phyloP scores from a whole-genome alignment of 2,888 invertebrate species.

The Rhamphomyia laevipes region DNA sequence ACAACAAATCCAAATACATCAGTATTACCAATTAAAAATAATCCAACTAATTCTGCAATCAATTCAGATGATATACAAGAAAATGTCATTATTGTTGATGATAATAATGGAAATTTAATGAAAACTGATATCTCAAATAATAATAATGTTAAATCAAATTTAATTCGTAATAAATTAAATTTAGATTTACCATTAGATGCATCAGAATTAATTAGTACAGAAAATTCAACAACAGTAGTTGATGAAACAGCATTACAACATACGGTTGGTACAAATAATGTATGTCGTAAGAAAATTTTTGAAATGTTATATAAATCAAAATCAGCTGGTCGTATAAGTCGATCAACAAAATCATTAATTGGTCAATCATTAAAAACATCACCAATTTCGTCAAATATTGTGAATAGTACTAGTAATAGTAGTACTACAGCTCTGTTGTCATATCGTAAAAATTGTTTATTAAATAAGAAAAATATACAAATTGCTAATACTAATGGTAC shows the following conservation, averaged over 20 bases:
- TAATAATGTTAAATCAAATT: neutral
- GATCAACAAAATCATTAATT: no score
- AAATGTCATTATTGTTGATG: neutral
- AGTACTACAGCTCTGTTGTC: neutral
- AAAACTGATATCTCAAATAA: neutral
- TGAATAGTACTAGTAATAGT: no score
- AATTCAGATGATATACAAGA: neutral
- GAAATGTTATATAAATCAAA: conserved; percentile 11
- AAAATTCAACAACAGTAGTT: no score
- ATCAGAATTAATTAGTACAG: no score
- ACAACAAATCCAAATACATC: neutral
- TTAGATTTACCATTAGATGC: no score
- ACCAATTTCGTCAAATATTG: neutral
- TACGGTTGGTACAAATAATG: no score
- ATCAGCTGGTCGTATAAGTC: conserved; percentile 3
- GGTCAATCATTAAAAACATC: neutral
- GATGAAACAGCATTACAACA: no score
- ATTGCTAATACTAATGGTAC: neutral
- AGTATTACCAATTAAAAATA: no score
- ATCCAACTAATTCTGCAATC: no score
- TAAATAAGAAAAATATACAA: no score
- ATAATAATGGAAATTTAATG: neutral
- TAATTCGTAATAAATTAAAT: no score
- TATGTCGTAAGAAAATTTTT: conserved; percentile 2
- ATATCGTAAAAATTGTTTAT: neutral